phyloP scores from a whole-genome alignment of 1,140 invertebrate genomes.

The Venturia canescens region DNA sequence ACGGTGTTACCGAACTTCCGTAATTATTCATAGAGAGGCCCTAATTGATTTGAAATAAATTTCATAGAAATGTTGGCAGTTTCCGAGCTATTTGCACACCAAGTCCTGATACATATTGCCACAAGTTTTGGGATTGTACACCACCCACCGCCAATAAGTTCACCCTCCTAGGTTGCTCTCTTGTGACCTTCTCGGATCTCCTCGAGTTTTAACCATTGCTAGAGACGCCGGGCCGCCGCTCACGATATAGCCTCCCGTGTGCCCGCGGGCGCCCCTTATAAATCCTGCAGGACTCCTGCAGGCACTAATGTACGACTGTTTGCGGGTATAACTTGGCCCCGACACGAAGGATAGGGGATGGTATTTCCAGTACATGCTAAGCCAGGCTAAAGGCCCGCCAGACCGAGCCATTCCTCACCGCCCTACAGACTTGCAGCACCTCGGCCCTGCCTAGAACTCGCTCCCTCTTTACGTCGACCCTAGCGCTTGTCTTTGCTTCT shows the following conservation, averaged over 20 bases:
- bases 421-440: conserved; percentile 67
- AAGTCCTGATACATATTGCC: conserved; percentile 14
- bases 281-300: conserved; percentile 75
- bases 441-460: conserved; percentile 50
- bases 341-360: conserved; percentile 74
- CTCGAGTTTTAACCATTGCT: conserved; percentile 66
- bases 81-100: background rate
- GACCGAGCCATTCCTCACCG: conserved; percentile 76
- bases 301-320: conserved; percentile 78
- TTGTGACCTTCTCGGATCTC: conserved; percentile 53
- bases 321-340: conserved; percentile 77
- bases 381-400: conserved; percentile 75
- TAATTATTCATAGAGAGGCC: conserved; percentile 15
- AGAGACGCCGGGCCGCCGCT: conserved; percentile 58
- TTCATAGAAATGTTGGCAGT: conserved; percentile 21
- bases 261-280: conserved; percentile 72
- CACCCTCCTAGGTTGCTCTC: conserved; percentile 51
- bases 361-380: conserved; percentile 74
- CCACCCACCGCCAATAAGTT: conserved; percentile 31
- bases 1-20: background rate
- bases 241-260: conserved; percentile 59
- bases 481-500: conserved; percentile 73
- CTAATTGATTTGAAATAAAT: conserved; percentile 25
- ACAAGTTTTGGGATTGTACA: background rate
- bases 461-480: conserved; percentile 44